Base-by-base conservation (phyloP, 2,113 vertebrate species). In the Grammomys dolichurus region DNA sequence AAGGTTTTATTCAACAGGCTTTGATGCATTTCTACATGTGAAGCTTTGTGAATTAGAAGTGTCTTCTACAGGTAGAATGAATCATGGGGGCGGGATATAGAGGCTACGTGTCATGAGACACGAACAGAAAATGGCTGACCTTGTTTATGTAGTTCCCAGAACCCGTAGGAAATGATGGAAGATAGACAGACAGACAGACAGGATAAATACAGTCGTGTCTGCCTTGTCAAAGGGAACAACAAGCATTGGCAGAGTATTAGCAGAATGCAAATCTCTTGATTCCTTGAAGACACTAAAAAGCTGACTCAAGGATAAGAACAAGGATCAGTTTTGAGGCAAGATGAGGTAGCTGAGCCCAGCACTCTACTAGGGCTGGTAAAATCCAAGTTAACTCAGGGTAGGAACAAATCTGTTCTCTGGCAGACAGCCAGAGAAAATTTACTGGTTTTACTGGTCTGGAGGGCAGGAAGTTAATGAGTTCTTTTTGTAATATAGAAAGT, bases 1-100 rank as follows among this genome's bases (percentile, higher is more conserved):
- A 92, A 94, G n/a, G 51, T 5, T 80, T 88, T 84, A 48, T 89
- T 94, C 14, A 92, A 36, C n/a, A 48, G 70, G 43, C 8, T 82
- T 93, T 77, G 46, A 81, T 87, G 58, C 33, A 67, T 88, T 85
- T 19, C 22, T 5, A 72, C 3, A 81, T 63, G 40, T 86, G 54
- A n/a, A 73, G 1, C 13, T 94, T 60, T 72, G n/a, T 22, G 76
- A 40, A 63, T 63, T n/a, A 19, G 12, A 26, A 11, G 33, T 75
- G 22, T 0, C 7, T 87, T 63, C 36, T 2, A 1, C 8, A 78
- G 13, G 14, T 80, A 17, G 76, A 36, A 87, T 20, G 19, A 89
- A 40, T 4, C n/a, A 76, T 7, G 73, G 40, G 13, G 80, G 22
- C 46, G 87, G 56, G 48, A 48, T 40, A 19, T 1, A 13, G 51